A percentile compares a stretch with the other conserved stretches of the same genome.
Conservation (phyloP, 1,140 invertebrate genomes). For the Drosophila pectinifera region DNA sequence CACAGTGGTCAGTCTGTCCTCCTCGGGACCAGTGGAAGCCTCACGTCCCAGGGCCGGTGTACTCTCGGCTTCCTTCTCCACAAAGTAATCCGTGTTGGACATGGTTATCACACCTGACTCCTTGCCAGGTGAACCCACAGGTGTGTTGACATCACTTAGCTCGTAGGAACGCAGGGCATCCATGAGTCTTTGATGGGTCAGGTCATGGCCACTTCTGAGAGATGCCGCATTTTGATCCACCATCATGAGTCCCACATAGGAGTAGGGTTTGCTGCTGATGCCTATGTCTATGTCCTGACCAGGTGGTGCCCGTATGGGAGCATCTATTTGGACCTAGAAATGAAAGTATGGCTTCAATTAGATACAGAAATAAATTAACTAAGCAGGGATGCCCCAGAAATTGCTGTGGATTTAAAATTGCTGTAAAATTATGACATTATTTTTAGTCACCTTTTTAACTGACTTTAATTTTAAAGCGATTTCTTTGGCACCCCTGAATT, state of each 20-base stretch:
- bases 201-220: constrained; percentile 87
- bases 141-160: constrained; percentile 71
- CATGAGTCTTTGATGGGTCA: constrained; percentile 76
- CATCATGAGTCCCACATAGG: constrained; percentile 93
- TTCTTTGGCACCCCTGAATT: too few species aligned
- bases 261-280: constrained; percentile 92
- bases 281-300: constrained; percentile 90
- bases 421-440: too few species aligned
- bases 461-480: neutral
- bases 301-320: constrained; percentile 88
- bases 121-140: constrained; percentile 78
- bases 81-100: constrained; percentile 78
- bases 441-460: too few species aligned
- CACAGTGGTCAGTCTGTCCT: constrained; percentile 73
- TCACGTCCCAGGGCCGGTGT: constrained; percentile 52
- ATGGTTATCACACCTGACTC: constrained; percentile 81
- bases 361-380: neutral
- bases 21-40: constrained; percentile 52
- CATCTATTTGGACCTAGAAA: constrained; percentile 72
- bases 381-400: neutral
- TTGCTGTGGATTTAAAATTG: too few species aligned
- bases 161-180: constrained; percentile 85
- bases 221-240: constrained; percentile 94
- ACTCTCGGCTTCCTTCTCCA: constrained; percentile 75
- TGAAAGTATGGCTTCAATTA: fast-evolving